These are phyloP conservation scores for Dryoscopus gambensis DNA, from an alignment of 2,113 vertebrate genomes.

Conservation along the genomic window DNA sequence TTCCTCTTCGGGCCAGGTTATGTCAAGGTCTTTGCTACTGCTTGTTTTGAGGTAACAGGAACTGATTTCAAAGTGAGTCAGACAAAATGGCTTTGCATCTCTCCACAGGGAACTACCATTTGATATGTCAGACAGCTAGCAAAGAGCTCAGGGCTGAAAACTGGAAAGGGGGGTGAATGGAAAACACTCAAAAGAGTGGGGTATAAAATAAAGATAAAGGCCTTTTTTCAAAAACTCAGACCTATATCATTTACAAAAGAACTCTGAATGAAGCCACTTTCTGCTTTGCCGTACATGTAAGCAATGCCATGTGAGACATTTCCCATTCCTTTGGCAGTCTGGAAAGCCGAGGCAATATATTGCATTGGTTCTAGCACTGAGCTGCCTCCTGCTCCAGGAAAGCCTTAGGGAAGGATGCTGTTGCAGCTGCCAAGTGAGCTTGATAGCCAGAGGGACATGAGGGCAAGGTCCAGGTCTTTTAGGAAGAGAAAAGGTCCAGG, in stretches of 20 bases:
- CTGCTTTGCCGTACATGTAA: background rate
- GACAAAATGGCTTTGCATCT: background rate
- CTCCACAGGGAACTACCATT: background rate
- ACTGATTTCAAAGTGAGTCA: background rate
- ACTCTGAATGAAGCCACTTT: background rate
- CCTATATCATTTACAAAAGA: background rate
- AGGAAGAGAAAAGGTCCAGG: constrained; percentile 24
- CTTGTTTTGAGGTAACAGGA: background rate
- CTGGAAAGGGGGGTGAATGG: background rate
- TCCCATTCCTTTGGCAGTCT: background rate
- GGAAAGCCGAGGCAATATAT: background rate
- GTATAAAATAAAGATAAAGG: background rate
- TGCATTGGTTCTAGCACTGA: background rate
- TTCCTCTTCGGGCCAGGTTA: background rate
- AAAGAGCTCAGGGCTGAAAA: background rate
- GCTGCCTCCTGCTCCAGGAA: background rate
- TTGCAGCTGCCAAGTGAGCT: background rate
- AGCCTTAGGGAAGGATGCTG: background rate
- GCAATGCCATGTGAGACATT: background rate
- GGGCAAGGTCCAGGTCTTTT: background rate
- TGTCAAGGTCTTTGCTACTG: background rate
- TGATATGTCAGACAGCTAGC: background rate
- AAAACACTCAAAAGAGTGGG: background rate
- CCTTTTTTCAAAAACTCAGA: background rate
- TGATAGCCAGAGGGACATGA: background rate